phyloP scores from a whole-genome alignment of 2,113 vertebrate genomes.

The Menidia beryllina region DNA sequence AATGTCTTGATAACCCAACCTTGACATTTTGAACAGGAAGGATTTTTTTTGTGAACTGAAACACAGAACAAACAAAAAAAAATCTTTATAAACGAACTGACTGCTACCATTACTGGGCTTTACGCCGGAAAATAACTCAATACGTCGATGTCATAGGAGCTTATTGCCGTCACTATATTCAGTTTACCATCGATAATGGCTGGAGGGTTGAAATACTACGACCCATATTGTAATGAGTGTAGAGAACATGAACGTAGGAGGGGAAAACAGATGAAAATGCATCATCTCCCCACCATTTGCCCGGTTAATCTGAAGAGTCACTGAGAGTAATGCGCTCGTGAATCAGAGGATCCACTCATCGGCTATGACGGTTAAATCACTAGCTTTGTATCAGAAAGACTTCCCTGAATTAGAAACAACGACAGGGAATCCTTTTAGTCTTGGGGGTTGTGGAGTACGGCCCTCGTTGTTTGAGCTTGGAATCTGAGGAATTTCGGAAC shows the following conservation, averaged over 20 bases:
- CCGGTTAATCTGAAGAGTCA: constrained; percentile 14
- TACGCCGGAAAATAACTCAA: not conserved
- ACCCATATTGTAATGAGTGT: constrained; percentile 5
- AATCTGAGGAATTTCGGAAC: not conserved
- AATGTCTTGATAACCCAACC: not conserved
- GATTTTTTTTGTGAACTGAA: not conserved
- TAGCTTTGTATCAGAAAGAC: not conserved
- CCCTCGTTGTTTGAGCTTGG: not conserved
- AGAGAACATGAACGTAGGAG: not conserved
- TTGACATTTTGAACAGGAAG: not conserved
- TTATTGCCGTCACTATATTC: constrained; percentile 15
- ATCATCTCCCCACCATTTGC: constrained; percentile 2
- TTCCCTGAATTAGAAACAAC: not conserved
- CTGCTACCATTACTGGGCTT: not conserved
- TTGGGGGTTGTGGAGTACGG: not conserved
- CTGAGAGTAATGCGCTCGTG: not conserved
- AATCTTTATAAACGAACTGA: not conserved
- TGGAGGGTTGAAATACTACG: not conserved
- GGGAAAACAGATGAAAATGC: constrained; percentile 15
- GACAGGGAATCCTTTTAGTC: not conserved
- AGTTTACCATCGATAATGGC: constrained; percentile 28
- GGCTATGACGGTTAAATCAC: not conserved
- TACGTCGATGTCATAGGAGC: not conserved
- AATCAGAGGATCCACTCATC: constrained; percentile 3
- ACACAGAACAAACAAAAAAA: not conserved